Conservation (phyloP, 2,113 vertebrate species). For the Ophthalmolycus amberensis region DNA sequence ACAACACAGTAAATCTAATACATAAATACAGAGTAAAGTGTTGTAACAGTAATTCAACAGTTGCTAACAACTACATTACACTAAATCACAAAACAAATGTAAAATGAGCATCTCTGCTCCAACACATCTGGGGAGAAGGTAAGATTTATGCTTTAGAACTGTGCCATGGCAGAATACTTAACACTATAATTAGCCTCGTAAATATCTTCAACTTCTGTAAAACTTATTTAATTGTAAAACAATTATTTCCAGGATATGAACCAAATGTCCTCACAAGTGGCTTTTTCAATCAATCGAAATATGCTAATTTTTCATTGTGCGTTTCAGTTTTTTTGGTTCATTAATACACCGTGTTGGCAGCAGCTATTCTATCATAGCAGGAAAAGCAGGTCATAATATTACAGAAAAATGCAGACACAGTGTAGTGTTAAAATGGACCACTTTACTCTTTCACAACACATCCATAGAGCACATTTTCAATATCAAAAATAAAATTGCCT, state of each 20-base stretch:
- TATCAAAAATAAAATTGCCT: conserved; percentile 84
- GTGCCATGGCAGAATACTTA: neutral
- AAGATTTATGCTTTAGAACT: neutral
- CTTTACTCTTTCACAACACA: conserved; percentile 82
- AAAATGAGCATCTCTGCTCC: neutral
- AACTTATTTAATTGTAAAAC: neutral
- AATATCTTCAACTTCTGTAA: neutral
- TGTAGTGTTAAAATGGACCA: conserved; percentile 79
- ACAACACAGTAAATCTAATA: neutral
- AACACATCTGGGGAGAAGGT: neutral
- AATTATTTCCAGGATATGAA: neutral
- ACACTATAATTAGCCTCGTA: neutral
- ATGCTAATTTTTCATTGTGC: neutral
- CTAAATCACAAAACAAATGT: neutral
- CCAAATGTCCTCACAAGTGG: neutral
- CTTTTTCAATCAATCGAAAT: neutral
- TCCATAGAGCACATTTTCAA: conserved; percentile 73
- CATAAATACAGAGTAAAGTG: neutral
- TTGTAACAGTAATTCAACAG: neutral
- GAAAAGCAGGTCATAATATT: neutral
- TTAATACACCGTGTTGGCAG: neutral
- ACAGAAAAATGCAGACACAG: neutral
- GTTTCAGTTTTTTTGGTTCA: neutral
- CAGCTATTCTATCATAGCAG: neutral
- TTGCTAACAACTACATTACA: neutral